Evolutionary conservation across 1,140 invertebrate genomes (phyloP), one percentile per base, ranked within the genome.

Genomic region (Ceratina japonica): DNA sequence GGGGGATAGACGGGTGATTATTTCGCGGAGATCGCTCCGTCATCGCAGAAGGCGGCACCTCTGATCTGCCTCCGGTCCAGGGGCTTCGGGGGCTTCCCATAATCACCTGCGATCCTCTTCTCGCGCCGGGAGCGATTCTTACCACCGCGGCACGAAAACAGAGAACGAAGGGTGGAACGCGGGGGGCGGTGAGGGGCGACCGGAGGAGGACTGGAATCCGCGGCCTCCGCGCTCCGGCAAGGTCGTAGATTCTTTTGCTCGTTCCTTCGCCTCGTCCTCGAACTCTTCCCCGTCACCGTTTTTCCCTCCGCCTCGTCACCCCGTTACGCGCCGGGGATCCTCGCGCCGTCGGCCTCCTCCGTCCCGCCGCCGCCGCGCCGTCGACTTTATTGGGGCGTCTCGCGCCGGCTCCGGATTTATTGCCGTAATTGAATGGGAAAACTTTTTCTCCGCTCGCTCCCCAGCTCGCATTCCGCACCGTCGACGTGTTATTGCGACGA

Each of bases 11-110:
- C 84, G 79, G 85, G 85, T 81, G 85, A 86, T 86, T 87, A 86
- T 86, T 87, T 87, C 62, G 85, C 85, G 71, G 68, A 69, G 85
- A 87, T 84, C 85, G 85, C 85, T 87, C 85, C 82, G 85, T 87
- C 85, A 87, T 87, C 85, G 85, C 82, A 78, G 51, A 83, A 84
- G 84, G 78, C 85, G 84, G 85, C 85, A 79, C 75, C 73, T 86
- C 84, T 86, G 85, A 86, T 87, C 84, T 86, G 84, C 70, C 82
- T 81, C 79, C 51, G 81, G 82, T 58, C 49, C 63, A 54, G 61
- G 63, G 81, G 77, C 82, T 69, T 76, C 44, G 74, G 74, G 78
- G 82, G 64, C 83, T 84, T 84, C 82, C 82, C 83, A 78, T 85
- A 85, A 85, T 85, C 83, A 85, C 83, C 83, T 85, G 64, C 83